Percentiles rank a stretch among this genome's conserved stretches.
phyloP scores from a whole-genome alignment of 2,888 invertebrate species.

The Archips xylosteana region DNA sequence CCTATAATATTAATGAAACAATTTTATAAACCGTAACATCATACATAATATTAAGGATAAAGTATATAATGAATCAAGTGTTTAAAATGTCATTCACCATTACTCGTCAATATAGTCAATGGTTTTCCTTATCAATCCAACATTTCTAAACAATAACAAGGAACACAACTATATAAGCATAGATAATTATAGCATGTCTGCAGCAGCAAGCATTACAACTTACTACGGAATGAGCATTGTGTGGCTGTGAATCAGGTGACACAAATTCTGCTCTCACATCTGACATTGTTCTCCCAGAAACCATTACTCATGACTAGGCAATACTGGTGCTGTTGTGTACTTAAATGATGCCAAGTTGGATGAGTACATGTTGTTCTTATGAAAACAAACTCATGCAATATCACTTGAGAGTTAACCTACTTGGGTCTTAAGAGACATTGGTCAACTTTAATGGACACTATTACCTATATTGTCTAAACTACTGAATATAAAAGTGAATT shows the following conservation, averaged over 20 bases:
- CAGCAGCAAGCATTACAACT: conserved; percentile 43
- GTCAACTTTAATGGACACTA: neutral
- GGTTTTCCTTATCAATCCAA: conserved; percentile 1
- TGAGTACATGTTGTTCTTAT: neutral
- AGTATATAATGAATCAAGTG: neutral
- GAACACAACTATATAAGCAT: neutral
- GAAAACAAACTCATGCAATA: neutral
- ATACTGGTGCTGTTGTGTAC: conserved; percentile 42
- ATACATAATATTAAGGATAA: neutral
- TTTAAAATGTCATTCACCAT: neutral
- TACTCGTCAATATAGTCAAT: neutral
- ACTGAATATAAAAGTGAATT: no score
- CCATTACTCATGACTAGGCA: conserved; percentile 52
- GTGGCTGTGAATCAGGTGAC: conserved; percentile 70
- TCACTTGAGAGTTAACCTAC: neutral
- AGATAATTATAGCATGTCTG: conserved; percentile 5
- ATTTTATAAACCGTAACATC: neutral
- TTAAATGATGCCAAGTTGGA: conserved; percentile 25
- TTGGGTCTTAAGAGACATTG: neutral
- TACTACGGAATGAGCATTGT: conserved; percentile 57
- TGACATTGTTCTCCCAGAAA: conserved; percentile 56
- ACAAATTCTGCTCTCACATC: conserved; percentile 61
- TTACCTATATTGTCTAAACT: neutral
- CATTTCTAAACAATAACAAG: neutral
- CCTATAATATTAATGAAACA: no score